These are phyloP conservation scores for Onychomys torridus DNA, from an alignment of 2,797 vertebrate genomes.

Conservation along the genomic window DNA sequence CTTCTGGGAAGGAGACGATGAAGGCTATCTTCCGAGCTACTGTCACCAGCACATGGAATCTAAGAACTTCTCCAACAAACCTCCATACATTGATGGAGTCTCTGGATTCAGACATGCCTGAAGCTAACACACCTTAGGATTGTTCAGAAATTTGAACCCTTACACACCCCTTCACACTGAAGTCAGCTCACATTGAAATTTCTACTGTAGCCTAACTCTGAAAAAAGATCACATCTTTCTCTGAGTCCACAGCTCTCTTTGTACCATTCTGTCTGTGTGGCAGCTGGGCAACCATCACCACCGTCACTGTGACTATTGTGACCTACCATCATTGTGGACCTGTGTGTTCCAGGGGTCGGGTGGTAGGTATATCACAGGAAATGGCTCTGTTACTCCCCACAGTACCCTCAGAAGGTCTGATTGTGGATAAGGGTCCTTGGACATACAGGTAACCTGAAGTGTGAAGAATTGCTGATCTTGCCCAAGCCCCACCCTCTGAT, in stretches of 20 bases:
- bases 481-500: too few species aligned
- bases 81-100: accelerated
- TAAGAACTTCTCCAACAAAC: neutral
- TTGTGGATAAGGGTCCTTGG: too few species aligned
- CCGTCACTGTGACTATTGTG: neutral
- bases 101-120: neutral
- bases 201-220: neutral
- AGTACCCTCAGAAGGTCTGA: neutral
- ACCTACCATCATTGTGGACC: neutral
- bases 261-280: neutral
- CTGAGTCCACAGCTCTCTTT: neutral
- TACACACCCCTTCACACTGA: neutral
- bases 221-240: neutral
- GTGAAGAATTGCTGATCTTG: neutral
- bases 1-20: neutral
- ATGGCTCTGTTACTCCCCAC: neutral
- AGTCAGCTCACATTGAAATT: neutral
- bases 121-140: neutral
- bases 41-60: neutral
- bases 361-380: neutral
- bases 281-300: neutral
- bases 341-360: neutral
- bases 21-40: neutral
- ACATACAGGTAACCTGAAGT: neutral
- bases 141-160: neutral